Base-by-base conservation (phyloP, 2,888 invertebrate genomes). In the Himalopsyche tibetana region DNA sequence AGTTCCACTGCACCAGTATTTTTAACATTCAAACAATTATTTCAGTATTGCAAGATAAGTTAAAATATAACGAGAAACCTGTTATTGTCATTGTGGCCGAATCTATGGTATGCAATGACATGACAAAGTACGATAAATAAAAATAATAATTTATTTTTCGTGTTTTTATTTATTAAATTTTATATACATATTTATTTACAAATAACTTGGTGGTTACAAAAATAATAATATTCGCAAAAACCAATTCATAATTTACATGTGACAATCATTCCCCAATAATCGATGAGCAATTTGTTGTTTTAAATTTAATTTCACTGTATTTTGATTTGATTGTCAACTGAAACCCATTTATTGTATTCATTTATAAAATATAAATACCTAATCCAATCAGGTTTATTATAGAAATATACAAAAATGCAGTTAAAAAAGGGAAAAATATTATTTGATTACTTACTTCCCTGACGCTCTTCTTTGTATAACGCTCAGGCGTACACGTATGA, bases 111-210 rank as follows among this genome's bases (percentile, higher is more conserved):
- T 11, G 9, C 9, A 28, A 36, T 74, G 19, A 74, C 19, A 74
- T 28, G 12, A 19, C 12, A 9, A 69, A 28, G 38, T 74, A 38
- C 36, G 15, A 74, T 74, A 38, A 28, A 74, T 74, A 74, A 74
- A 74, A 38, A 4, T 36, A 36, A 19, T 45, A 80, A 28, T 55
- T 82, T 11, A 56, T 85, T 83, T 85, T 85, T 63, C 36, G 74
- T 82, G 55, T 85, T 85, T 85, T 85, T 85, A 85, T 74, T 80
- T 80, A 45, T 85, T 80, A 83, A 55, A 85, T 85, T 85, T 85
- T 85, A 85, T 85, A 74, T 85, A 85, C 85, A 85, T 85, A 83
- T 55, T 85, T 85, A 85, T 85, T 85, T 85, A 85, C 85, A 85
- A 85, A 80, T 85, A 85, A 55, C 55, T 45, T 85, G 82, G 85